Evolutionary conservation across 2,797 vertebrate genomes (phyloP).

Genomic region (Ptychobarbus kaznakovi): DNA sequence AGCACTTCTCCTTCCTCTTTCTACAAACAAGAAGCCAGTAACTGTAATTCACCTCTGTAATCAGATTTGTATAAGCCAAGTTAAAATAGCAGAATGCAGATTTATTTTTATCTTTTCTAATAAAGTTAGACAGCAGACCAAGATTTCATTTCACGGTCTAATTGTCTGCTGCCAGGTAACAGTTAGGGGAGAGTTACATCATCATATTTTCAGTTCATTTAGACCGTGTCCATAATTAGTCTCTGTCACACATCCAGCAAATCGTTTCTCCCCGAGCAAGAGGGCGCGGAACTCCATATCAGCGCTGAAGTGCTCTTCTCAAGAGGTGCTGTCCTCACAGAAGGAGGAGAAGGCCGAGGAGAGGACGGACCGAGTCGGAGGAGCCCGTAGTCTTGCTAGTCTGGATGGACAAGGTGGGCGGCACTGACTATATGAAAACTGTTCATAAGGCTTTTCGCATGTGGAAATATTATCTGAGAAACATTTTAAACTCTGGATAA

Average conservation of each 20-base stretch:
- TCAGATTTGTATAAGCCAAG: neutral
- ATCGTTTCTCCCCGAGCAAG: slow-evolving; percentile 95
- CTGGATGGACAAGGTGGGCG: slow-evolving; percentile 92
- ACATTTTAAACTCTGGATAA: neutral
- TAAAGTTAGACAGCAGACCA: slow-evolving; percentile 20
- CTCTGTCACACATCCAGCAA: slow-evolving; percentile 72
- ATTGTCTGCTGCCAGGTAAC: slow-evolving; percentile 49
- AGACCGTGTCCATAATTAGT: slow-evolving; percentile 31
- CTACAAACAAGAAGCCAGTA: neutral
- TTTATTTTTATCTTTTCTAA: slow-evolving; percentile 12
- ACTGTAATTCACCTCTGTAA: neutral
- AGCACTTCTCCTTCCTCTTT: slow-evolving; percentile 18
- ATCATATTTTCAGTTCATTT: slow-evolving; percentile 58
- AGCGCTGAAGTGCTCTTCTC: slow-evolving; percentile 90
- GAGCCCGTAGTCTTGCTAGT: slow-evolving; percentile 90
- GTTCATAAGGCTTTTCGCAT: neutral
- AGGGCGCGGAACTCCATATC: slow-evolving; percentile 91
- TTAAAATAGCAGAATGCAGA: neutral
- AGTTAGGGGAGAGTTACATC: slow-evolving; percentile 42
- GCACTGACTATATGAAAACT: neutral
- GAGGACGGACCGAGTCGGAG: slow-evolving; percentile 81
- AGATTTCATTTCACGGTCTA: slow-evolving; percentile 64
- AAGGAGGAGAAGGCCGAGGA: slow-evolving; percentile 86
- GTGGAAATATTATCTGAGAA: neutral
- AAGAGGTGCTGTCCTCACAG: slow-evolving; percentile 88